Percentiles rank a stretch among this genome's conserved stretches.
Evolutionary conservation across 2,113 vertebrate species (phyloP).

Genomic region (Piprites chloris): DNA sequence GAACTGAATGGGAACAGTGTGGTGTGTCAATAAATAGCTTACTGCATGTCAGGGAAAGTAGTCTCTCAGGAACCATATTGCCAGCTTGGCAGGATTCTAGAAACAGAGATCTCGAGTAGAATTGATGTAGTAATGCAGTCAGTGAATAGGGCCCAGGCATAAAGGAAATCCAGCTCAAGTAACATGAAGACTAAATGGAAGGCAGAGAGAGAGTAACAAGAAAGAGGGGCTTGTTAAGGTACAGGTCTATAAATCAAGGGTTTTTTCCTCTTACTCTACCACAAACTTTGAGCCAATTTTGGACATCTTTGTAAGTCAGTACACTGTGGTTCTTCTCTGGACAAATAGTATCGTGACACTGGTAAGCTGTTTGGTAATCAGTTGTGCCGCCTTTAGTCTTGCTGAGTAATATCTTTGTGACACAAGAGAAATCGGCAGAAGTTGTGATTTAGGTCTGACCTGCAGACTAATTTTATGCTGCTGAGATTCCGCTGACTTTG

Average conservation of each 20-base stretch:
- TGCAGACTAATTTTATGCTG: neutral
- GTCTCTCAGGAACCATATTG: conserved; percentile 9
- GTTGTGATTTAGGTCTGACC: neutral
- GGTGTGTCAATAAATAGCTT: conserved; percentile 52
- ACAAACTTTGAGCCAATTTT: neutral
- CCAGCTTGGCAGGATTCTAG: conserved; percentile 31
- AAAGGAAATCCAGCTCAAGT: conserved; percentile 33
- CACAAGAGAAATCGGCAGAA: neutral
- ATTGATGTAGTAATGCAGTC: neutral
- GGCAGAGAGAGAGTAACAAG: neutral
- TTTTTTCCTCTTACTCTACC: neutral
- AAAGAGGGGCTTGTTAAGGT: conserved; percentile 16
- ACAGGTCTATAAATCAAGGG: neutral
- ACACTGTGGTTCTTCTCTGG: neutral
- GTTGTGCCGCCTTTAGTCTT: neutral
- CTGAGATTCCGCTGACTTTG: neutral
- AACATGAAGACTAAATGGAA: neutral
- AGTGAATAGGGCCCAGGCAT: neutral
- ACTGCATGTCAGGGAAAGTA: conserved; percentile 7
- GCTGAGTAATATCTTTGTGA: neutral
- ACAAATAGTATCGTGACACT: neutral
- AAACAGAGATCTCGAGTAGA: neutral
- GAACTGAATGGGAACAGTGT: conserved; percentile 19
- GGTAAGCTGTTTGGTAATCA: neutral
- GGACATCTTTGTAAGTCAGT: neutral